Evolutionary conservation across 2,888 invertebrate genomes (phyloP), one percentile per base, ranked within the genome.

Genomic region (Antheraea yamamai): DNA sequence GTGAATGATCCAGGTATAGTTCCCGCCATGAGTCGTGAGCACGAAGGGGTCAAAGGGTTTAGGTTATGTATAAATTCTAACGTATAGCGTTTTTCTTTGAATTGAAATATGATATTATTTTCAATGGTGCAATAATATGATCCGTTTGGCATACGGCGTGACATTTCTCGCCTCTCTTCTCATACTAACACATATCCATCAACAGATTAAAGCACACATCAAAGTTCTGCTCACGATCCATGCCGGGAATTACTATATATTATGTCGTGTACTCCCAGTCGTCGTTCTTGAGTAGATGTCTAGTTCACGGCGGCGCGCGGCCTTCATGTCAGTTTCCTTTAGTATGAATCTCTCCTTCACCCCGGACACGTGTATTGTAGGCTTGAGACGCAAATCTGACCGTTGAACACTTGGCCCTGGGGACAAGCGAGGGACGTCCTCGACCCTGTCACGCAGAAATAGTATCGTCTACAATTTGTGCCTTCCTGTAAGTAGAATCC

Each of bases 401-500:
- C 96, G 81, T 96, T 96, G 84, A 96, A 96, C n/a, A 95, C 81
- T 77, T 95, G 92, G 4, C 89, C 91, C 0, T 76, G 75, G 0
- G 92, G 89, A 78, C 96, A 96, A 23, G 90, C 88, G 3, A 96
- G 91, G 76, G 91, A 89, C 0, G 95, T 96, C 77, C 95, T 89
- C 20, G 86, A 85, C 1, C 96, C 96, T 75, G 92, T 91, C 23
- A 95, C 94, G 82, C 96, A 96, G 87, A 95, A 95, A 86, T 94
- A 96, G 86, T 96, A 96, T 14, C 90, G 91, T 68, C 88, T 89
- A 85, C 96, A 96, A 6, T 89, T 89, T 0, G 95, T 92, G 1
- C 92, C 91, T 58, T 90, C 89, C 81, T 95, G 95, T 14, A 94
- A 88, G 89, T 91, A 96, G 88, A 96, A 96, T 3, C 96, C 96